Base-by-base conservation (phyloP, 2,113 vertebrate species). In the Centropristis striata region DNA sequence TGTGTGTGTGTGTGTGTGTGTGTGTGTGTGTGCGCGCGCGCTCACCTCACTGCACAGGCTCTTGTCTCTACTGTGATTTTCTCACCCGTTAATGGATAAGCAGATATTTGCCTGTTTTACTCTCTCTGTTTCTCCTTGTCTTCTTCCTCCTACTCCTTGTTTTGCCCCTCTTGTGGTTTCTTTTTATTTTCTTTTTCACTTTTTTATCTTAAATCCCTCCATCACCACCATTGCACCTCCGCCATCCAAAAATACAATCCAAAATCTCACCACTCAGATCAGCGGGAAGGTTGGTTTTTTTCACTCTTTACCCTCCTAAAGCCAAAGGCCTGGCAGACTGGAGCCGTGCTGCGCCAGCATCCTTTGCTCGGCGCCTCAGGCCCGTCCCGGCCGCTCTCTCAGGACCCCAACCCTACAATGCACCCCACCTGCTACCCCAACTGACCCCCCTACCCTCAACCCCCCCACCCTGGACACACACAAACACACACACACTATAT, bases 201-300 rank as follows among this genome's bases (percentile, higher is more conserved):
- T 96, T 96, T 94, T 96, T 96, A 95, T 95, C 93, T 96, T 95
- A 90, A 95, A 95, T 96, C 94, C 94, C 94, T 83, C 53, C 96
- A 97, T 98, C 95, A 90, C 96, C 97, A 97, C 96, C 97, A 97
- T 97, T 95, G 96, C 96, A 97, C 96, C 95, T 32, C 95, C 93
- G 94, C 96, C 96, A 98, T 97, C 96, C 77, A 91, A 86, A 92
- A 96, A 90, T 94, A 94, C 97, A 96, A 96, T 94, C 93, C 94
- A 96, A 97, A n/a, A 96, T 94, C 95, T 97, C 96, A 97, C 97
- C 96, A 96, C 95, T 98, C 97, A 99, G 98, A 98, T 98, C 98
- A 97, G 95, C 98, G 98, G 96, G 98, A 99, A 99, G 98, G 98
- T 99, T 98, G 97, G 98, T 99, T 97, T 95, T 96, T 97, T 97